Base-by-base conservation (phyloP, 2,113 vertebrate genomes). In the Archilochus colubris region DNA sequence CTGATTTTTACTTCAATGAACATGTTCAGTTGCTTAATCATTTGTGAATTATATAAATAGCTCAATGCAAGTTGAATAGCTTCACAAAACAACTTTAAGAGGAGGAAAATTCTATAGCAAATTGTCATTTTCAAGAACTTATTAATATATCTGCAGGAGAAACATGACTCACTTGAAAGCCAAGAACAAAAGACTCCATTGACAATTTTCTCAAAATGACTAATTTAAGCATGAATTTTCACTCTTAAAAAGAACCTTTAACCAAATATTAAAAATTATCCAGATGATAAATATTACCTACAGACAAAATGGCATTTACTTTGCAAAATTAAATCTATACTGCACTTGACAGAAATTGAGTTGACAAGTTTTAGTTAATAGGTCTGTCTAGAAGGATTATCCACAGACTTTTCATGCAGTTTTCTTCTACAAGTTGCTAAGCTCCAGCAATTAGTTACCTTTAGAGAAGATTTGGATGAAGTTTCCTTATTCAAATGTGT, bases 121-220 rank as follows among this genome's bases (percentile, higher is more conserved):
- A 89, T 51, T 3, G 3, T 48, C 11, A 0, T 58, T 53, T 7
- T 3, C 2, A 3, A 10, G 7, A 40, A 44, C 16, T 13, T 19
- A 14, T 46, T 66, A 61, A 33, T 44, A 20, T 24, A 72, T 57
- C 30, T 85, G 36, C 58, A 63, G 43, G 58, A 92, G 31, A 73
- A 87, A 18, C 62, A 19, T 79, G 82, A 87, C 62, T 95, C 33
- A 55, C 8, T 87, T 85, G 78, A 77, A 59, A 88, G 38, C 14
- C 36, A 48, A 54, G 64, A 85, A 16, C 57, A 86, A 78, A 58
- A 51, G 63, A 82, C 23, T 62, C 38, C 51, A 44, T 36, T 84
- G 67, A 91, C 43, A 80, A n/a, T 43, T 58, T 76, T 74, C 31
- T 86, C 25, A 53, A 36, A 91, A 87, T 30, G 36, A n/a, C 12